Conservation (phyloP, 2,113 vertebrate genomes). For the Burhinus oedicnemus region DNA sequence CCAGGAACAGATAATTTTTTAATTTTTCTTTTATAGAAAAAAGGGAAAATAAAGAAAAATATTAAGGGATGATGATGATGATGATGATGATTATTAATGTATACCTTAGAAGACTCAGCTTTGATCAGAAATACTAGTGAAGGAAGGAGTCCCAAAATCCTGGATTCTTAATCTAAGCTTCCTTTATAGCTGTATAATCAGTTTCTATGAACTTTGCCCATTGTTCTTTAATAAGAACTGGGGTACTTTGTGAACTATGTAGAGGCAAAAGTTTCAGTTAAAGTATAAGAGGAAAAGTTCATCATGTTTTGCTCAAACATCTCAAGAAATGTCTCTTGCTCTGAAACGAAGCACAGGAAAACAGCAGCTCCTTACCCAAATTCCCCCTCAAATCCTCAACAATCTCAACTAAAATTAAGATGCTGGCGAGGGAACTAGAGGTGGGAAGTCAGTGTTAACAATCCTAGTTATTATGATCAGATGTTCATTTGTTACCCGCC, state of each 20-base stretch:
- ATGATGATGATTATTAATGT: too few species aligned
- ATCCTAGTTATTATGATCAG: not conserved
- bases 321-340: not conserved
- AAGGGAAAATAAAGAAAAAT: not conserved
- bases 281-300: not conserved
- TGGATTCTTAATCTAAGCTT: not conserved
- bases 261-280: not conserved
- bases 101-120: not conserved
- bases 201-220: not conserved
- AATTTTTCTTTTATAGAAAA: not conserved
- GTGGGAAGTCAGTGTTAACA: not conserved
- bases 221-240: not conserved
- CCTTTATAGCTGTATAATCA: not conserved
- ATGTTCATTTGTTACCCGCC: not conserved
- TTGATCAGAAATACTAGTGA: not conserved
- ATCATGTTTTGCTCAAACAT: not conserved
- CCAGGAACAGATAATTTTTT: not conserved
- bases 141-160: not conserved
- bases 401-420: not conserved
- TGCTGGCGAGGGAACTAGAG: not conserved
- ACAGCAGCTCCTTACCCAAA: not conserved
- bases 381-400: not conserved
- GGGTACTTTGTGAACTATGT: not conserved
- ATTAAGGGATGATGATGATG: not conserved
- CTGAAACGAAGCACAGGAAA: not conserved